Evolutionary conservation across 2,888 invertebrate genomes (phyloP).

Genomic region (Apomyelois bistriatella): DNA sequence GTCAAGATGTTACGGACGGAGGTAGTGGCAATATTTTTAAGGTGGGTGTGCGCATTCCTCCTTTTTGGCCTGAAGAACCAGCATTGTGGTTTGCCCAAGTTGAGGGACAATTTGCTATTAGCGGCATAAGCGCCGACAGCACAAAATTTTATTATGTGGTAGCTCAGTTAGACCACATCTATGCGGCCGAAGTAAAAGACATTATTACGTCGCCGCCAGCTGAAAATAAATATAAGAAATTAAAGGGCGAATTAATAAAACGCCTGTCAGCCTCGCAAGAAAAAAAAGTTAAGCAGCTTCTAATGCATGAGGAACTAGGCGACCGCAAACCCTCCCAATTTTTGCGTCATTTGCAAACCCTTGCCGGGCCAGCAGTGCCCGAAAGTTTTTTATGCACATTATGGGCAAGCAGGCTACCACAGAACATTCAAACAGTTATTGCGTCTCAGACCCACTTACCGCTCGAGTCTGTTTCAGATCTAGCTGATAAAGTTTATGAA

Average conservation of each 20-base stretch:
- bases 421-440: conserved; percentile 15
- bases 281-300: conserved; percentile 20
- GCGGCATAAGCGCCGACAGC: conserved; percentile 20
- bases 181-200: conserved; percentile 23
- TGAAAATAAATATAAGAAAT: conserved; percentile 16
- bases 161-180: conserved; percentile 19
- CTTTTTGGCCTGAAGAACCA: conserved; percentile 28
- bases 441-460: conserved; percentile 15
- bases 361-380: conserved; percentile 9
- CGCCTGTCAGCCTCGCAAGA: conserved; percentile 20
- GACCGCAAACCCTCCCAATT: conserved; percentile 25
- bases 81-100: conserved; percentile 27
- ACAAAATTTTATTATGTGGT: conserved; percentile 26
- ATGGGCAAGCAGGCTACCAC: conserved; percentile 19
- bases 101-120: conserved; percentile 26
- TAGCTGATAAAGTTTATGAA: conserved; percentile 20
- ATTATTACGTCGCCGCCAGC: conserved; percentile 24
- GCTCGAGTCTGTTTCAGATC: conserved; percentile 14
- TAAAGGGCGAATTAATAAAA: conserved; percentile 20
- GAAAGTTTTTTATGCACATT: conserved; percentile 16
- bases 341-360: conserved; percentile 15
- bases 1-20: too few species aligned
- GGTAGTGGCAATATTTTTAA: too few species aligned
- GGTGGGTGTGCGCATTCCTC: too few species aligned
- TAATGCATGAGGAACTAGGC: conserved; percentile 21